Evolutionary conservation across 2,888 invertebrate genomes (phyloP).

Genomic region (Tetropium fuscum): DNA sequence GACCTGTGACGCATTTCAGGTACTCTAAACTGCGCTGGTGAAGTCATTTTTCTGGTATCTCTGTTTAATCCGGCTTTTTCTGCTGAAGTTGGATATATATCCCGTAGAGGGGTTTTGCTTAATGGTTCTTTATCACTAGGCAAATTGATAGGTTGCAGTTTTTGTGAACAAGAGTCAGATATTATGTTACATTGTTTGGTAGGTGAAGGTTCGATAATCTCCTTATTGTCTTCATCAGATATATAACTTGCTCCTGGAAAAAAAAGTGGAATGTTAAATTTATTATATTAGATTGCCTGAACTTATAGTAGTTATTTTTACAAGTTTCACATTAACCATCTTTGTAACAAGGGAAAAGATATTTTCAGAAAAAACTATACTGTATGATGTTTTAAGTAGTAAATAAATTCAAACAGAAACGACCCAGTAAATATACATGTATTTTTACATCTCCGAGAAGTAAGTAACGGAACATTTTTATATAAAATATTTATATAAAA

Average conservation of each 20-base stretch:
- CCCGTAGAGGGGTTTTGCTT: not conserved
- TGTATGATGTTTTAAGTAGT: too few species aligned
- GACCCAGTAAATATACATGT: too few species aligned
- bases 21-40: slow-evolving; percentile 8
- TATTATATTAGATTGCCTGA: too few species aligned
- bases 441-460: not conserved
- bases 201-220: not conserved
- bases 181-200: slow-evolving; percentile 1
- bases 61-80: not conserved
- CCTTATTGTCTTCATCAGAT: slow-evolving; percentile 12
- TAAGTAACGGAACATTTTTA: not conserved
- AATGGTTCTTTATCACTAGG: not conserved
- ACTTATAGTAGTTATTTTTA: too few species aligned
- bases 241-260: slow-evolving; percentile 7
- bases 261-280: too few species aligned
- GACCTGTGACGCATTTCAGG: not conserved
- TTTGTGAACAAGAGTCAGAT: slow-evolving; percentile 1
- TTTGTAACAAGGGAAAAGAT: too few species aligned
- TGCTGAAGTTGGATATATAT: not conserved
- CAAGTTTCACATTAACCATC: too few species aligned
- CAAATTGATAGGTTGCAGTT: not conserved
- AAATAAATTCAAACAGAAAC: not conserved
- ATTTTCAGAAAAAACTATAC: too few species aligned
- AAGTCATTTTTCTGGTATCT: not conserved
- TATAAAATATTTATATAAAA: not conserved